These are phyloP conservation scores for Cecidostiba fungosa DNA, from an alignment of 2,888 invertebrate genomes.

Conservation along the genomic window DNA sequence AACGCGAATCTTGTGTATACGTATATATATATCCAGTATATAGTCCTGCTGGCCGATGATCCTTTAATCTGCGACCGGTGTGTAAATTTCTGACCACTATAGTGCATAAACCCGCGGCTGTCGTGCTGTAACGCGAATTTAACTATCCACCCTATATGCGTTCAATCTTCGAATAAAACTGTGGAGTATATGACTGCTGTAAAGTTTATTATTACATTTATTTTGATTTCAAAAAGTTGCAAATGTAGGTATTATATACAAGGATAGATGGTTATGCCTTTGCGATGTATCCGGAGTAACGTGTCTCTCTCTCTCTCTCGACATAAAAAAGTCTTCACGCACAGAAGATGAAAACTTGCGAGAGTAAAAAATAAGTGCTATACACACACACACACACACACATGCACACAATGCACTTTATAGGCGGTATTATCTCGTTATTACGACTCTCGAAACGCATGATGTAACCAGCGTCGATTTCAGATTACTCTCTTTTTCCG, in stretches of 20 bases:
- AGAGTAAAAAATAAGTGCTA: neutral
- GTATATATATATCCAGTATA: too few relatives aligned
- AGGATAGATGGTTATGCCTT: too few relatives aligned
- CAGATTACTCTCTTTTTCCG: neutral
- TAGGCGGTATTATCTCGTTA: neutral
- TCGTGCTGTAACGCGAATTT: neutral
- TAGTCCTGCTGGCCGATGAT: neutral
- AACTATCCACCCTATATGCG: neutral
- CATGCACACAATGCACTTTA: neutral
- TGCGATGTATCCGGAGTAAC: too few relatives aligned
- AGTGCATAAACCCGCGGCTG: neutral
- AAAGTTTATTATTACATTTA: too few relatives aligned
- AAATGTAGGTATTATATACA: too few relatives aligned
- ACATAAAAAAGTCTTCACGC: neutral
- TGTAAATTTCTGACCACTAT: slow-evolving; percentile 13
- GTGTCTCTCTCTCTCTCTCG: neutral
- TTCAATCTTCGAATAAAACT: neutral
- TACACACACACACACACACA: neutral
- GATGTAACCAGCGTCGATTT: neutral
- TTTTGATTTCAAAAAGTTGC: too few relatives aligned
- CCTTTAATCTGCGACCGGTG: slow-evolving; percentile 15
- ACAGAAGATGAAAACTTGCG: too few relatives aligned
- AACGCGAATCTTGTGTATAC: neutral
- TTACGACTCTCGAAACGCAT: neutral
- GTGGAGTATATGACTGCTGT: too few relatives aligned